phyloP scores from a whole-genome alignment of 2,797 vertebrate genomes.

The Ibycter americanus region DNA sequence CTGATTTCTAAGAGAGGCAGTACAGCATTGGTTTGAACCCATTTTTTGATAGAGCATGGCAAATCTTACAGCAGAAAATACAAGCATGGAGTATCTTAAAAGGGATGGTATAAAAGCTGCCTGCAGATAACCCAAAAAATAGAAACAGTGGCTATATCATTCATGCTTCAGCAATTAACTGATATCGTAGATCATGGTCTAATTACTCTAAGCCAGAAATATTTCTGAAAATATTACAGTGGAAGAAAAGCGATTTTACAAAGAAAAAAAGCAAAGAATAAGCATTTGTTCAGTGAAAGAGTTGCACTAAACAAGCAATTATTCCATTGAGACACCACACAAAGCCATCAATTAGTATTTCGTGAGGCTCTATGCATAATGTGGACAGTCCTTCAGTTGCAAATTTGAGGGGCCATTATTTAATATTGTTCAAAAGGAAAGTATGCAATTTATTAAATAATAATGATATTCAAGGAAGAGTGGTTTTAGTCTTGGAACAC shows the following conservation, averaged over 20 bases:
- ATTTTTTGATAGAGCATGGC: neutral
- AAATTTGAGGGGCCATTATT: slow-evolving; percentile 44
- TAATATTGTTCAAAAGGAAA: slow-evolving; percentile 26
- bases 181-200: neutral
- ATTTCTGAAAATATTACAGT: slow-evolving; percentile 40
- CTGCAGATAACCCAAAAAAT: neutral
- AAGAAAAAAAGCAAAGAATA: neutral
- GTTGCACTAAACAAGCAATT: slow-evolving; percentile 17
- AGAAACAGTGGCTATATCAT: neutral
- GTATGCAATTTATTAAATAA: slow-evolving; percentile 42
- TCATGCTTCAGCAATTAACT: slow-evolving; percentile 20
- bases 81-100: neutral
- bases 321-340: slow-evolving; percentile 19
- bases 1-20: neutral
- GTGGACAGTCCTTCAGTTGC: slow-evolving; percentile 20
- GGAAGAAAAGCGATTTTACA: neutral
- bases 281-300: slow-evolving; percentile 30
- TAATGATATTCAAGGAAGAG: slow-evolving; percentile 16
- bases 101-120: neutral
- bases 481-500: neutral
- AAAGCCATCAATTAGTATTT: slow-evolving; percentile 59
- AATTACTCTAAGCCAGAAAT: slow-evolving; percentile 55
- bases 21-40: neutral
- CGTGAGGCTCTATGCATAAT: neutral
- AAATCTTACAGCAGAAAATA: neutral